Conservation (phyloP, 2,797 vertebrate genomes). For the Melanitta fusca region DNA sequence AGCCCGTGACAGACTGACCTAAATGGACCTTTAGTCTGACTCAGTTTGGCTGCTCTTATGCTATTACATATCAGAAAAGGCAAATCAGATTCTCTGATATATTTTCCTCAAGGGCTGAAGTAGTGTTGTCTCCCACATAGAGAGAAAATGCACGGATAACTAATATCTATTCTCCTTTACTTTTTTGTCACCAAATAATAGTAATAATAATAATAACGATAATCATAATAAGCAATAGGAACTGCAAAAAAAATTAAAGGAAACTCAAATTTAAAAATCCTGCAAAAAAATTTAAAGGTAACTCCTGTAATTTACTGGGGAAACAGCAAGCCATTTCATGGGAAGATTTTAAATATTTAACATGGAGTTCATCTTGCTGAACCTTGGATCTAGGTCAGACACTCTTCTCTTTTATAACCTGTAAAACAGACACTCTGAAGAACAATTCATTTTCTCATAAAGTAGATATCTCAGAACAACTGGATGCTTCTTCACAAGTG, state of each 20-base stretch:
- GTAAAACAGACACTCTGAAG: not conserved
- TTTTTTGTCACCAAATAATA: not conserved
- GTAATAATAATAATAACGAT: not conserved
- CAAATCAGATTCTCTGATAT: not conserved
- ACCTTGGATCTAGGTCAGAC: not conserved
- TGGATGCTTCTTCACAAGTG: not conserved
- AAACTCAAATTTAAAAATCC: not conserved
- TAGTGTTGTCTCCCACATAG: not conserved
- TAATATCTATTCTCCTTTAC: not conserved
- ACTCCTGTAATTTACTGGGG: not conserved
- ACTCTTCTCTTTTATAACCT: not conserved
- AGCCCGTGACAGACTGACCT: not conserved
- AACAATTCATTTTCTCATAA: not conserved
- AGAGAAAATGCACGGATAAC: not conserved
- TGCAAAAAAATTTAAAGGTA: not conserved
- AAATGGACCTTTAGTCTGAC: not conserved
- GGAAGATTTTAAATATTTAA: not conserved
- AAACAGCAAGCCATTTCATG: not conserved
- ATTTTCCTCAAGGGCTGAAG: not conserved
- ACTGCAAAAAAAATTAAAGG: not conserved
- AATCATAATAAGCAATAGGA: not conserved
- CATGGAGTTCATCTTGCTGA: not conserved
- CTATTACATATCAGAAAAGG: not conserved
- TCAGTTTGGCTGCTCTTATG: not conserved
- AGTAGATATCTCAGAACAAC: not conserved